phyloP scores from a whole-genome alignment of 2,113 vertebrate species.

The Aldabrachelys gigantea region DNA sequence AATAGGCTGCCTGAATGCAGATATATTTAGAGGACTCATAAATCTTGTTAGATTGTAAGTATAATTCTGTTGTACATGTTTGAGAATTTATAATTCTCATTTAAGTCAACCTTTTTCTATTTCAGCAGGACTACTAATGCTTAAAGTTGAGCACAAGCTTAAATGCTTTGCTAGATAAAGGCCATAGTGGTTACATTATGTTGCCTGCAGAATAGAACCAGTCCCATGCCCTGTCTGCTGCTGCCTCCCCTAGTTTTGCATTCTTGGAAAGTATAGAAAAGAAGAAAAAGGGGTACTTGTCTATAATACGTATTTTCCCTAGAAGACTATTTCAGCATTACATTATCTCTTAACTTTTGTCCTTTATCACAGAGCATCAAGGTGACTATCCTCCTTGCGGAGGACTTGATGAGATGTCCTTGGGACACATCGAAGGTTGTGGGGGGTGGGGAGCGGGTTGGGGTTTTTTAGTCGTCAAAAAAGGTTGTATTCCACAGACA shows the following conservation, averaged over 20 bases:
- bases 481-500: background rate
- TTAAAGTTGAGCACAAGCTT: background rate
- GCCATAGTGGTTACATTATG: background rate
- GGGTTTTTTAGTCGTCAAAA: background rate
- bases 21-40: constrained; percentile 92
- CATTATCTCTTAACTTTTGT: background rate
- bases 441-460: no score
- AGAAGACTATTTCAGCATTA: background rate
- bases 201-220: background rate
- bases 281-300: background rate
- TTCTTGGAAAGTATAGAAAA: background rate
- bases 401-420: background rate
- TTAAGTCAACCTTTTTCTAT: background rate
- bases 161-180: background rate
- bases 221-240: background rate
- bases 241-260: background rate
- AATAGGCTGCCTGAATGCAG: constrained; percentile 93
- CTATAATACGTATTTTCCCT: background rate
- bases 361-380: background rate
- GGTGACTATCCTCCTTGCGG: background rate
- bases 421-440: background rate
- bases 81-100: background rate
- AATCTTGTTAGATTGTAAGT: constrained; percentile 94
- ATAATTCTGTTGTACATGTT: background rate
- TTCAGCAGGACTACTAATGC: background rate